Evolutionary conservation across 2,797 vertebrate genomes (phyloP).

Genomic region (Sebastes miniatus): DNA sequence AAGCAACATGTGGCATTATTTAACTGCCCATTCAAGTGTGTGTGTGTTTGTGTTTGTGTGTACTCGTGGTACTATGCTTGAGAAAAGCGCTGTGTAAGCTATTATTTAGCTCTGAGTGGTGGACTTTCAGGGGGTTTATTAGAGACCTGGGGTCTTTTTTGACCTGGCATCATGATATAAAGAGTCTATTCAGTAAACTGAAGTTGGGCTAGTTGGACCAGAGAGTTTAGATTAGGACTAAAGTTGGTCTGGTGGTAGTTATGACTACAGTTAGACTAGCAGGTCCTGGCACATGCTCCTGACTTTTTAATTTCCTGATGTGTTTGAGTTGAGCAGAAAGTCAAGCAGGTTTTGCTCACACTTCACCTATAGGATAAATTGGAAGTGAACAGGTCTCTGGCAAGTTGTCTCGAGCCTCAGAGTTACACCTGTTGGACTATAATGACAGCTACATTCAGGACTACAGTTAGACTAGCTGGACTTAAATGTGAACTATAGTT

Average conservation of each 20-base stretch:
- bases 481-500: not conserved
- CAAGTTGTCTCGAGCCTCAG: not conserved
- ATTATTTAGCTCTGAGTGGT: conserved; percentile 2
- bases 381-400: not conserved
- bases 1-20: conserved; percentile 83
- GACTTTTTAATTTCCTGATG: not conserved
- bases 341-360: not conserved
- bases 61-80: not conserved
- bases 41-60: conserved; percentile 11
- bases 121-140: conserved; percentile 13
- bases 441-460: not conserved
- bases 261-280: not conserved
- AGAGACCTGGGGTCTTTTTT: not conserved
- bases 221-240: not conserved
- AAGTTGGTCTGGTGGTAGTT: not conserved
- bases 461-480: not conserved
- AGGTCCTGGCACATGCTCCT: not conserved
- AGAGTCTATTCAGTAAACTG: not conserved
- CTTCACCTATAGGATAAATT: not conserved
- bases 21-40: conserved; percentile 72
- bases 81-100: not conserved
- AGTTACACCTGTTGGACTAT: not conserved
- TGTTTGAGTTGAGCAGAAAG: not conserved
- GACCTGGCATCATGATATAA: not conserved
- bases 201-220: not conserved